These are phyloP conservation scores for Drosophila formosana DNA, from an alignment of 2,888 invertebrate species.

Conservation along the genomic window DNA sequence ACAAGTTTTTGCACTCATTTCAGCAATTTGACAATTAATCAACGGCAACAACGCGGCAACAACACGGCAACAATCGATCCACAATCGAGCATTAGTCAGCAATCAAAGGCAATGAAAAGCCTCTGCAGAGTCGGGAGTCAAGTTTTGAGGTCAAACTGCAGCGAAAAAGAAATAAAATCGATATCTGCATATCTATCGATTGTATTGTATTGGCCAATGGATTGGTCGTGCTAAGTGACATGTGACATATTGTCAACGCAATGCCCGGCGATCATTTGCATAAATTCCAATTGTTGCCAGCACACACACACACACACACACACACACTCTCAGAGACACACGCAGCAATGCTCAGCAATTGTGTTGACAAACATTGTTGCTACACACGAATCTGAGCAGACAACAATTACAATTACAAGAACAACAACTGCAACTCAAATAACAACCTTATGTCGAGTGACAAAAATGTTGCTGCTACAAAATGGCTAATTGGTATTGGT, in stretches of 20 bases:
- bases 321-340: not conserved
- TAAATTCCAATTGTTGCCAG: conserved; percentile 77
- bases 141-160: conserved; percentile 63
- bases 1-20: conserved; percentile 81
- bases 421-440: conserved; percentile 18
- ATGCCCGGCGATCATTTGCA: conserved; percentile 79
- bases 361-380: conserved; percentile 80
- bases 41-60: conserved; percentile 61
- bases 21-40: conserved; percentile 81
- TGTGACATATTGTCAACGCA: conserved; percentile 83
- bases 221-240: conserved; percentile 75
- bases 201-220: conserved; percentile 46
- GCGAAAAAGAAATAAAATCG: conserved; percentile 30
- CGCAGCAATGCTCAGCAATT: conserved; percentile 59
- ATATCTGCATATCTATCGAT: conserved; percentile 54
- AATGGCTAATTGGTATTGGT: conserved; percentile 79
- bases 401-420: conserved; percentile 19
- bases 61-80: conserved; percentile 53
- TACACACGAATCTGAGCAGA: conserved; percentile 62
- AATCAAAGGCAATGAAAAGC: conserved; percentile 59
- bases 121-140: conserved; percentile 47
- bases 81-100: conserved; percentile 66
- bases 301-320: conserved; percentile 22
- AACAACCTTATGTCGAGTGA: conserved; percentile 63
- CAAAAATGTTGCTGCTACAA: conserved; percentile 79